Percentiles rank a stretch among this genome's conserved stretches.
Conservation (phyloP, 1,140 invertebrate genomes). For the Wiebesia pumilae region DNA sequence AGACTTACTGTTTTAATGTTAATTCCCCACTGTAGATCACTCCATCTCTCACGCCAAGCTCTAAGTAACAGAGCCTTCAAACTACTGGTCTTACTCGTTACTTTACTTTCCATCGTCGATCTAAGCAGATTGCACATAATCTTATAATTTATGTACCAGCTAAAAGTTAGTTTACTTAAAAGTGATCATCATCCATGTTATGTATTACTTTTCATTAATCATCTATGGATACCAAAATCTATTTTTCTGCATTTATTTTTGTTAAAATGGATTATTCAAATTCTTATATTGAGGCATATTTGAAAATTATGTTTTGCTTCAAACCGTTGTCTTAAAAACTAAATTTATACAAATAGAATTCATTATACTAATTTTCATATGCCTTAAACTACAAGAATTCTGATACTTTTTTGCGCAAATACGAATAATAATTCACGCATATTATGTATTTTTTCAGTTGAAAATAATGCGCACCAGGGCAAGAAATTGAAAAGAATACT, state of each 20-base stretch:
- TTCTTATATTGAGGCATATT: neutral
- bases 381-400: too few relatives aligned
- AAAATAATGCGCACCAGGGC: neutral
- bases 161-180: neutral
- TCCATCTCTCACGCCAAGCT: conserved; percentile 96
- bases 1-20: conserved; percentile 89
- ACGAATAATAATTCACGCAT: neutral
- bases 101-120: conserved; percentile 81
- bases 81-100: conserved; percentile 88
- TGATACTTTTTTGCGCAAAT: too few relatives aligned
- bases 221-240: neutral
- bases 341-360: neutral
- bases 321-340: neutral
- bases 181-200: neutral
- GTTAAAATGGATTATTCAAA: neutral
- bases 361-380: too few relatives aligned
- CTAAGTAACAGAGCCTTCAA: conserved; percentile 89
- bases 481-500: too few relatives aligned
- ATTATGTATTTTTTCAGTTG: neutral
- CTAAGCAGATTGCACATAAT: conserved; percentile 60
- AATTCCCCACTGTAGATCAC: conserved; percentile 95
- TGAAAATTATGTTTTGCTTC: neutral
- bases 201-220: neutral
- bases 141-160: conserved; percentile 21
- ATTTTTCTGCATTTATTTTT: neutral